A percentile compares a stretch with the other conserved stretches of the same genome.
phyloP scores from a whole-genome alignment of 2,888 invertebrate species.

The Athalia circularis region DNA sequence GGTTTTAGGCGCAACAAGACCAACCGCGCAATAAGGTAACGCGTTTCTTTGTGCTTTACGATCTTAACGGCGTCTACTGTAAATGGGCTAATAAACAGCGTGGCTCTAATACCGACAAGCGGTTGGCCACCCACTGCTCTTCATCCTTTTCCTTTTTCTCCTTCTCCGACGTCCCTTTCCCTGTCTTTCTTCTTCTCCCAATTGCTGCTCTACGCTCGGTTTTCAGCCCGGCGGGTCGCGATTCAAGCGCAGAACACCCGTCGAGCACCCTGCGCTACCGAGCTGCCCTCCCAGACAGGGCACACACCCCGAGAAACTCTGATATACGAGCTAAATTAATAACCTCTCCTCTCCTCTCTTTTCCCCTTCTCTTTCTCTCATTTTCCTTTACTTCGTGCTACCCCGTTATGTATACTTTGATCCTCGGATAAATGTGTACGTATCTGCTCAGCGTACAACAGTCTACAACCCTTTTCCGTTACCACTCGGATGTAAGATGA shows the following conservation, averaged over 20 bases:
- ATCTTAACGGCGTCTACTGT: conserved; percentile 54
- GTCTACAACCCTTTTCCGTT: too few species aligned
- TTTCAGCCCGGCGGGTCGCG: conserved; percentile 21
- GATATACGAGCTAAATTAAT: conserved; percentile 32
- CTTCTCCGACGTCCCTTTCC: too few species aligned
- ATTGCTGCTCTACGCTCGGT: neutral
- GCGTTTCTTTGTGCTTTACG: conserved; percentile 62
- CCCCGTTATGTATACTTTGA: too few species aligned
- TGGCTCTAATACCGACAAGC: conserved; percentile 56
- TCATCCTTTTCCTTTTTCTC: neutral
- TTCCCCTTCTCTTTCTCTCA: neutral
- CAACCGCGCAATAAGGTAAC: conserved; percentile 57
- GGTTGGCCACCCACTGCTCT: conserved; percentile 27
- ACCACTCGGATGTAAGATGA: too few species aligned
- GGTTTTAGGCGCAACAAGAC: conserved; percentile 54
- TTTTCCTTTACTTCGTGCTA: neutral
- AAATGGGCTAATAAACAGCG: conserved; percentile 63
- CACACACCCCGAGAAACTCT: conserved; percentile 18
- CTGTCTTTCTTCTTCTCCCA: conserved; percentile 1
- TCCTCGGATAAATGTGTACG: too few species aligned
- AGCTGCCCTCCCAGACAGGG: conserved; percentile 15
- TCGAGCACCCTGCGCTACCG: conserved; percentile 6
- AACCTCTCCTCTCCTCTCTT: neutral
- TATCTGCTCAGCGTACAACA: too few species aligned
- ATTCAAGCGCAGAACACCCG: neutral